These are phyloP conservation scores for Drosophila jambulina DNA, from an alignment of 1,140 invertebrate genomes.

Conservation along the genomic window DNA sequence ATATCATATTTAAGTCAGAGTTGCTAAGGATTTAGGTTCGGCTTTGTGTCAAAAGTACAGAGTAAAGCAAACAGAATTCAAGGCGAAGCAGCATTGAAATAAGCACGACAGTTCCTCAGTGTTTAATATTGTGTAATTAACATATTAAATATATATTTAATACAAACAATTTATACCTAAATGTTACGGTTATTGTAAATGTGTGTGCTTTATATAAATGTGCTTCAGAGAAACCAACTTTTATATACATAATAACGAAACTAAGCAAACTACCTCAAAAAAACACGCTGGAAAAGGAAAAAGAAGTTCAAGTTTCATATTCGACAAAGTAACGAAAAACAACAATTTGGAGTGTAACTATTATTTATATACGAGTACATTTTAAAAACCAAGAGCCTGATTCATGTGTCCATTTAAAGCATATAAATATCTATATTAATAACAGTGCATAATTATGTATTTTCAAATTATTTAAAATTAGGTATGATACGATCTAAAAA, in stretches of 20 bases:
- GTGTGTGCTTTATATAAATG: conserved; percentile 83
- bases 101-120: conserved; percentile 83
- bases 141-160: conserved; percentile 59
- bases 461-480: conserved; percentile 60
- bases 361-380: conserved; percentile 52
- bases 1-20: conserved; percentile 51
- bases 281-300: conserved; percentile 50
- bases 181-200: conserved; percentile 75
- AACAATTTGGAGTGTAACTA: conserved; percentile 49
- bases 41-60: conserved; percentile 54
- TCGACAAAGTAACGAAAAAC: conserved; percentile 42
- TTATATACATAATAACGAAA: conserved; percentile 54
- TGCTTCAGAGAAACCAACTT: conserved; percentile 74
- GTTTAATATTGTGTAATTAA: conserved; percentile 75
- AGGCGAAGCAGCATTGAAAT: conserved; percentile 69
- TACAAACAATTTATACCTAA: conserved; percentile 55
- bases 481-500: conserved; percentile 28
- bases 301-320: conserved; percentile 69
- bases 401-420: conserved; percentile 76
- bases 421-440: conserved; percentile 46
- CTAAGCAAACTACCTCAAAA: conserved; percentile 76
- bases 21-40: conserved; percentile 64
- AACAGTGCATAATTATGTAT: conserved; percentile 51
- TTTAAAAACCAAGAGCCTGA: conserved; percentile 73
- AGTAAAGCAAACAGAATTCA: conserved; percentile 51